Conservation (phyloP, 2,888 invertebrate genomes). For the Halocaridina rubra region DNA sequence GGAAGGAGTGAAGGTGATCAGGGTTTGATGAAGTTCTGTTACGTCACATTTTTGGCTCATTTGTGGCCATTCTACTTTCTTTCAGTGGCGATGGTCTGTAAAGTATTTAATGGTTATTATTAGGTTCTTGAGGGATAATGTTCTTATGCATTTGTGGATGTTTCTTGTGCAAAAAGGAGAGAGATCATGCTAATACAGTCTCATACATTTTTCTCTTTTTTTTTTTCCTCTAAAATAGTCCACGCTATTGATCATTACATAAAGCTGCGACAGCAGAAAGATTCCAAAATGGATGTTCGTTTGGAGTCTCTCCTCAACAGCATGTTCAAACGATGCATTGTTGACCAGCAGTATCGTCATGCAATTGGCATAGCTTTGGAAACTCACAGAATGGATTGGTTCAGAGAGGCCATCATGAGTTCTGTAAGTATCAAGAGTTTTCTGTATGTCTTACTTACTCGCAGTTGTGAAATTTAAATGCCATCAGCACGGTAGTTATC, state of each 20-base stretch:
- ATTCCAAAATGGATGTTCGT: slow-evolving; percentile 79
- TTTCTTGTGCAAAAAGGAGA: too few relatives aligned
- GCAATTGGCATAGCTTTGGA: slow-evolving; percentile 96
- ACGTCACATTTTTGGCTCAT: too few relatives aligned
- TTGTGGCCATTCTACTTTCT: too few relatives aligned
- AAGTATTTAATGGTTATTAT: too few relatives aligned
- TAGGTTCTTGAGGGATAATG: too few relatives aligned
- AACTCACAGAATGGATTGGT: slow-evolving; percentile 96
- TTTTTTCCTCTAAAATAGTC: slow-evolving; percentile 43
- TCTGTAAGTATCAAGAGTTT: slow-evolving; percentile 83
- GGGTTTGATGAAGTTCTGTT: too few relatives aligned
- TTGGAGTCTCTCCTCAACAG: slow-evolving; percentile 94
- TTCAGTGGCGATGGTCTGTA: too few relatives aligned
- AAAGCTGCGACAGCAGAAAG: slow-evolving; percentile 80
- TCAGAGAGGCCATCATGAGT: slow-evolving; percentile 89
- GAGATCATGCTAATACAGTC: too few relatives aligned
- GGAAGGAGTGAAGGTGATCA: too few relatives aligned
- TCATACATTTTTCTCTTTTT: slow-evolving; percentile 2
- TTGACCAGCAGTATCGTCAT: slow-evolving; percentile 93
- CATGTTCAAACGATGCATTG: slow-evolving; percentile 96
- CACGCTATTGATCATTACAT: slow-evolving; percentile 90
- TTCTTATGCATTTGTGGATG: too few relatives aligned
- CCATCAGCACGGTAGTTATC: too few relatives aligned
- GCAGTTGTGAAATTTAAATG: too few relatives aligned
- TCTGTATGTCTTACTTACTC: slow-evolving; percentile 93